These are phyloP conservation scores for Indicator indicator DNA, from an alignment of 2,113 vertebrate species.

Conservation along the genomic window DNA sequence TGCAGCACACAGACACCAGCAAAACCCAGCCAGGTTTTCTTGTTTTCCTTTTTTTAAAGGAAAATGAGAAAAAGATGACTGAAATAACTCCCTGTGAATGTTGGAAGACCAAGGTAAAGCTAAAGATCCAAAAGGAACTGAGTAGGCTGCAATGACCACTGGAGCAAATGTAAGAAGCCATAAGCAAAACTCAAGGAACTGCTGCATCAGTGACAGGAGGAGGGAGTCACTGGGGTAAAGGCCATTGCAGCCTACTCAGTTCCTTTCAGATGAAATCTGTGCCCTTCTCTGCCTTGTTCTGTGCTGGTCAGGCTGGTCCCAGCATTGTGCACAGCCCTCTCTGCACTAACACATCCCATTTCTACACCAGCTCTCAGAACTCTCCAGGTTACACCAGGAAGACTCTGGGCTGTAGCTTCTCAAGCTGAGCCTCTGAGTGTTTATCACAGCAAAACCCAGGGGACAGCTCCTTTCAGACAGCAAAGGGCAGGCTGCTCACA, in stretches of 20 bases:
- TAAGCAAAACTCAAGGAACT: background rate
- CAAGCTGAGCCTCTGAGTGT: background rate
- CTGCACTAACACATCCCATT: background rate
- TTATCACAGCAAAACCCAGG: rapidly evolving
- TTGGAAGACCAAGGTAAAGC: background rate
- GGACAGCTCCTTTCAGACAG: rapidly evolving
- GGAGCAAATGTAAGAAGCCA: background rate
- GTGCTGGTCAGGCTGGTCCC: background rate
- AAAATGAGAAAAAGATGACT: background rate
- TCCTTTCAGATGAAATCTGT: background rate
- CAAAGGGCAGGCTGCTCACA: background rate
- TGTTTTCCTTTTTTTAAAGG: background rate
- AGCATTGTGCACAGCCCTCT: background rate
- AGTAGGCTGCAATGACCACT: background rate
- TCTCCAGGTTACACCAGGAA: too few species aligned
- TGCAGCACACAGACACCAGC: background rate
- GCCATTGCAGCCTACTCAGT: background rate
- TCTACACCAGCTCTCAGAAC: background rate
- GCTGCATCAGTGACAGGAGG: background rate
- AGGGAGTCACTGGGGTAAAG: background rate
- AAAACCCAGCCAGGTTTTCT: background rate
- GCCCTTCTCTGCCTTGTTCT: background rate
- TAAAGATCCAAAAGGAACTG: background rate
- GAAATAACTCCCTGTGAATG: background rate
- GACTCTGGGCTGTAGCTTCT: background rate